These are phyloP conservation scores for Galleria mellonella DNA, from an alignment of 1,140 invertebrate genomes.

Conservation along the genomic window DNA sequence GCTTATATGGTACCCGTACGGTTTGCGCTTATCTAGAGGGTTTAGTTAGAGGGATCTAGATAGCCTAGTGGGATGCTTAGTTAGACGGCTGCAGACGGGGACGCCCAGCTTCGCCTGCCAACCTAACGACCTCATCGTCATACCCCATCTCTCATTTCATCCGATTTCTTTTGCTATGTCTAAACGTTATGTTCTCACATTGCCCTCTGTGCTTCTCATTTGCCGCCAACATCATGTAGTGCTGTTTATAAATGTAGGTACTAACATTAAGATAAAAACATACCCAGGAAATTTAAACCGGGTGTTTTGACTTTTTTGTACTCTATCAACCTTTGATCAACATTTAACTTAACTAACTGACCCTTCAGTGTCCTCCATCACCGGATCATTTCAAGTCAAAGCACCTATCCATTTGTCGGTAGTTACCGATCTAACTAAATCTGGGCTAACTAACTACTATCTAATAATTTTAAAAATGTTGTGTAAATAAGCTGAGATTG, in stretches of 20 bases:
- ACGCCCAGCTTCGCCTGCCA: constrained; percentile 14
- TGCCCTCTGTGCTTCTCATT: constrained; percentile 24
- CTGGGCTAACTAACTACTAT: background rate
- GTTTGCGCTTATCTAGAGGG: constrained; percentile 20
- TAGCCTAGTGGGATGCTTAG: constrained; percentile 3
- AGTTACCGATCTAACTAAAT: background rate
- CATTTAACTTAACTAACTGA: too few relatives aligned
- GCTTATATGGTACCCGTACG: constrained; percentile 8
- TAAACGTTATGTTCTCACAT: constrained; percentile 10
- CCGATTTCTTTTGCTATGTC: constrained; percentile 17
- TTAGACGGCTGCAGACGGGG: constrained; percentile 11
- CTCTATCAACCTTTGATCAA: too few relatives aligned
- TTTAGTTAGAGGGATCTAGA: background rate
- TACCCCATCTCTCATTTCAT: constrained; percentile 18
- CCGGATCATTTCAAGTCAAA: constrained; percentile 12
- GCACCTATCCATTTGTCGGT: constrained; percentile 16
- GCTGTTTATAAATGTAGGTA: constrained; percentile 19
- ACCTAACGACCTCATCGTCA: constrained; percentile 14
- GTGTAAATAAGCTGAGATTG: constrained; percentile 67
- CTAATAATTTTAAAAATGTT: constrained; percentile 20
- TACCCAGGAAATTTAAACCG: constrained; percentile 1
- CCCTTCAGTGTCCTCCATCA: background rate
- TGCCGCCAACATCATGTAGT: constrained; percentile 20
- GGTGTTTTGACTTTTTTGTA: constrained; percentile 19
- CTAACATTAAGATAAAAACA: background rate